These are phyloP conservation scores for Xyrauchen texanus DNA, from an alignment of 2,113 vertebrate genomes.

Conservation along the genomic window DNA sequence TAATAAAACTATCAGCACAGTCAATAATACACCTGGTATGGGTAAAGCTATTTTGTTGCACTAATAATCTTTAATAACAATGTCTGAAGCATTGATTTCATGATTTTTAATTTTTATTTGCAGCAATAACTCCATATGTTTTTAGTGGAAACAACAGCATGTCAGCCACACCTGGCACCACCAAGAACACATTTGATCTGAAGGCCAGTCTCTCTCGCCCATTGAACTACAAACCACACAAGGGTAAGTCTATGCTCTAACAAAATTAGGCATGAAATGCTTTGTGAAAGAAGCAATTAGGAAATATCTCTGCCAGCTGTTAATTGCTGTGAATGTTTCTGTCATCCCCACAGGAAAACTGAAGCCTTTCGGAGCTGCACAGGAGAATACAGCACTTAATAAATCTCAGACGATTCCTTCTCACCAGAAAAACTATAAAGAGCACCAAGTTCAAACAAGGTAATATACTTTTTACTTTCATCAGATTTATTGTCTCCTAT, in stretches of 20 bases:
- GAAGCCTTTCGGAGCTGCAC: slow-evolving; percentile 80
- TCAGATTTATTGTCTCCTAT: neutral
- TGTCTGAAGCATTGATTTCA: no score
- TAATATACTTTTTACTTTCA: slow-evolving; percentile 51
- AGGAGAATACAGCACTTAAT: slow-evolving; percentile 73
- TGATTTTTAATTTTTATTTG: neutral
- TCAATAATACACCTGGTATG: slow-evolving; percentile 50
- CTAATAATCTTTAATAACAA: neutral
- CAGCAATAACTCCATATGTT: slow-evolving; percentile 78
- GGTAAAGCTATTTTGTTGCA: neutral
- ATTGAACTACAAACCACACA: slow-evolving; percentile 88
- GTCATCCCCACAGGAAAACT: slow-evolving; percentile 79
- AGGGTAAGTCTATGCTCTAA: slow-evolving; percentile 69
- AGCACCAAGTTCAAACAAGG: slow-evolving; percentile 83
- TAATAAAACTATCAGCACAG: slow-evolving; percentile 7
- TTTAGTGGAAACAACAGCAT: slow-evolving; percentile 70
- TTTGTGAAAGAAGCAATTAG: neutral
- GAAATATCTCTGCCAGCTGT: neutral
- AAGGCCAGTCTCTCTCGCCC: slow-evolving; percentile 90
- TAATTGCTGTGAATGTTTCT: neutral
- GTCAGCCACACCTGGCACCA: slow-evolving; percentile 69
- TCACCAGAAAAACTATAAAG: slow-evolving; percentile 82
- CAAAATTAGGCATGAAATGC: neutral
- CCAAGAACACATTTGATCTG: slow-evolving; percentile 83
- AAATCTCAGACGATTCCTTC: slow-evolving; percentile 64